Percentiles rank a stretch among this genome's conserved stretches.
phyloP scores from a whole-genome alignment of 2,888 invertebrate species.

The Nomada fucata region DNA sequence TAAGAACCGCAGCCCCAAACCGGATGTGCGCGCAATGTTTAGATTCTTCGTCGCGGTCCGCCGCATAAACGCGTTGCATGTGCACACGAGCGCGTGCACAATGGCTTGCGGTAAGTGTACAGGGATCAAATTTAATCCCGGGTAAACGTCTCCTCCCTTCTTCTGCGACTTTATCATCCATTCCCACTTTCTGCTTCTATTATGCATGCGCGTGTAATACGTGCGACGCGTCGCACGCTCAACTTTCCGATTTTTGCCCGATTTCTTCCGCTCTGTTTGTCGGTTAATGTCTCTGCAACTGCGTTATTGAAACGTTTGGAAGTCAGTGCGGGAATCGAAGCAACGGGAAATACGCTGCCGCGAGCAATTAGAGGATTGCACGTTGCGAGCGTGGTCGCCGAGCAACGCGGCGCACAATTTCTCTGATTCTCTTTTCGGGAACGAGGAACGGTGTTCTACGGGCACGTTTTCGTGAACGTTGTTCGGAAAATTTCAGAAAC shows the following conservation, averaged over 20 bases:
- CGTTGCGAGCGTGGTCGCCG: no score
- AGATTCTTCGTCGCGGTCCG: constrained; percentile 72
- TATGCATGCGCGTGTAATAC: not conserved
- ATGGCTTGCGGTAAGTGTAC: constrained; percentile 71
- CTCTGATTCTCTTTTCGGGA: no score
- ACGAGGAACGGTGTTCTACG: no score
- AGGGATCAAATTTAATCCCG: constrained; percentile 77
- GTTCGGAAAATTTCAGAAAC: no score
- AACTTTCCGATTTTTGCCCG: not conserved
- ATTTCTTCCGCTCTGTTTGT: not conserved
- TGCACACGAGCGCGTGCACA: constrained; percentile 63
- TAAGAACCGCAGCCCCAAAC: constrained; percentile 38
- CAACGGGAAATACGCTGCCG: no score
- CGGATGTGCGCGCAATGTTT: constrained; percentile 70
- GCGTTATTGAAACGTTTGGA: no score
- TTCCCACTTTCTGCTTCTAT: not conserved
- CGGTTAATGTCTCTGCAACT: no score
- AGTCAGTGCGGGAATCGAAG: no score
- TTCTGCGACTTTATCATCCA: constrained; percentile 16
- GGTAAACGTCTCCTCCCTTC: constrained; percentile 52
- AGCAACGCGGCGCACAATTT: no score
- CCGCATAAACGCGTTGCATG: constrained; percentile 67
- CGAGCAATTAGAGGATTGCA: no score
- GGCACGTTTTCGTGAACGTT: no score
- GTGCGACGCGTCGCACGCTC: not conserved